These are phyloP conservation scores for Hemiprocne comata DNA, from an alignment of 2,113 vertebrate genomes.

Conservation along the genomic window DNA sequence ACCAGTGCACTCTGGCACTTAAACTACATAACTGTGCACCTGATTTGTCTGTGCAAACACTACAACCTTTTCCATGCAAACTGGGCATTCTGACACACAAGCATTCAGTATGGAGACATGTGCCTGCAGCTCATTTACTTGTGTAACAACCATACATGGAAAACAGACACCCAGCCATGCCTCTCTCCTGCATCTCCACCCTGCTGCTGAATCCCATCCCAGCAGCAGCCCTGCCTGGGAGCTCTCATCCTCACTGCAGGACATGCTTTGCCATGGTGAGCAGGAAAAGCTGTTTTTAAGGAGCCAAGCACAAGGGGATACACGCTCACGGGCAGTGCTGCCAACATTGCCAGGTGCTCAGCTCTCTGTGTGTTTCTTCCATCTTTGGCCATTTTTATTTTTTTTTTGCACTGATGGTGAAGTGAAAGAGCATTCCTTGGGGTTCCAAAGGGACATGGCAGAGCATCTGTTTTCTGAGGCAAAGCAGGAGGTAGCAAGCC, in stretches of 20 bases:
- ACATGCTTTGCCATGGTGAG: rapidly evolving
- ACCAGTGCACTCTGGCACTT: neutral
- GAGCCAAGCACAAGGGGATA: neutral
- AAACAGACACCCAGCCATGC: neutral
- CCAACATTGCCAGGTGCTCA: neutral
- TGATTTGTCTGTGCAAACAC: neutral
- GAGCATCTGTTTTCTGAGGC: neutral
- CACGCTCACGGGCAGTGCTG: rapidly evolving
- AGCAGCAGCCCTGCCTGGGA: neutral
- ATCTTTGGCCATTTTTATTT: neutral
- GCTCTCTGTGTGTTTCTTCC: neutral
- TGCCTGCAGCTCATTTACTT: neutral
- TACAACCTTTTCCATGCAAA: neutral
- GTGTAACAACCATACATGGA: neutral
- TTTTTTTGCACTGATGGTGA: neutral
- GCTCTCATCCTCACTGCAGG: neutral
- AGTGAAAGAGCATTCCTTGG: neutral
- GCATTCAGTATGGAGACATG: neutral
- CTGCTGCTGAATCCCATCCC: rapidly evolving
- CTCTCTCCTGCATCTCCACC: neutral
- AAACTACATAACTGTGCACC: neutral
- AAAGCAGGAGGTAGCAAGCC: neutral
- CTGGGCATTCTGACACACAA: neutral
- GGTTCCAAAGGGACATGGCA: neutral
- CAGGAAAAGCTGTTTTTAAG: neutral